phyloP scores from a whole-genome alignment of 2,797 vertebrate species.

The Odontamblyopus lacepedii region DNA sequence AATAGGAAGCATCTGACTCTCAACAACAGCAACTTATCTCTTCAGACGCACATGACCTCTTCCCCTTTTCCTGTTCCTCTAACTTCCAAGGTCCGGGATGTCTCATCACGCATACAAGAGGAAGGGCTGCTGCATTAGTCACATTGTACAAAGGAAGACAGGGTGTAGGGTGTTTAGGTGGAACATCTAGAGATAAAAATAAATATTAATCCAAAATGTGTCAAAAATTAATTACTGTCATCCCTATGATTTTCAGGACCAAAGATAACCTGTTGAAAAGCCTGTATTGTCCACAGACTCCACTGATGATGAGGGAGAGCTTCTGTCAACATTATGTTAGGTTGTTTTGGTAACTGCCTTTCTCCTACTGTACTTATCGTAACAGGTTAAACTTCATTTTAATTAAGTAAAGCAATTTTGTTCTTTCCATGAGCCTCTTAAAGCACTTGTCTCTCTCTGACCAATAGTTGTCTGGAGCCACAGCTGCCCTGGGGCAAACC shows the following conservation, averaged over 20 bases:
- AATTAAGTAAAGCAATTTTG: too few relatives aligned
- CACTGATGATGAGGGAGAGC: too few relatives aligned
- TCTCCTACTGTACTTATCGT: too few relatives aligned
- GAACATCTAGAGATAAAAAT: conserved; percentile 13
- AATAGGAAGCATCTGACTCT: conserved; percentile 80
- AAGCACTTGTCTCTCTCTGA: too few relatives aligned
- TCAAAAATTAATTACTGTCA: conserved; percentile 10
- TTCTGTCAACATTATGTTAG: too few relatives aligned
- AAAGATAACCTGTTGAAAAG: neutral
- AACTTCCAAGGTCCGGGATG: conserved; percentile 27
- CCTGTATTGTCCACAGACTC: too few relatives aligned
- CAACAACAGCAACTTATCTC: conserved; percentile 50
- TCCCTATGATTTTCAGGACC: neutral
- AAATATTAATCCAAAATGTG: neutral
- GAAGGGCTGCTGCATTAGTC: conserved; percentile 28
- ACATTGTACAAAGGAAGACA: conserved; percentile 31
- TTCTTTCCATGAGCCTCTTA: too few relatives aligned
- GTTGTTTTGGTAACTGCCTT: too few relatives aligned
- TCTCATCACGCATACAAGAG: conserved; percentile 30
- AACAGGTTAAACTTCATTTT: too few relatives aligned
- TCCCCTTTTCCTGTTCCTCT: conserved; percentile 66
- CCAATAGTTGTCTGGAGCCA: neutral
- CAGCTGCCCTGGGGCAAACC: neutral
- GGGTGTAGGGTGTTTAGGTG: conserved; percentile 18
- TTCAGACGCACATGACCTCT: conserved; percentile 58